Base-by-base conservation (phyloP, 1,140 invertebrate species). In the Nixonia krombeini region DNA sequence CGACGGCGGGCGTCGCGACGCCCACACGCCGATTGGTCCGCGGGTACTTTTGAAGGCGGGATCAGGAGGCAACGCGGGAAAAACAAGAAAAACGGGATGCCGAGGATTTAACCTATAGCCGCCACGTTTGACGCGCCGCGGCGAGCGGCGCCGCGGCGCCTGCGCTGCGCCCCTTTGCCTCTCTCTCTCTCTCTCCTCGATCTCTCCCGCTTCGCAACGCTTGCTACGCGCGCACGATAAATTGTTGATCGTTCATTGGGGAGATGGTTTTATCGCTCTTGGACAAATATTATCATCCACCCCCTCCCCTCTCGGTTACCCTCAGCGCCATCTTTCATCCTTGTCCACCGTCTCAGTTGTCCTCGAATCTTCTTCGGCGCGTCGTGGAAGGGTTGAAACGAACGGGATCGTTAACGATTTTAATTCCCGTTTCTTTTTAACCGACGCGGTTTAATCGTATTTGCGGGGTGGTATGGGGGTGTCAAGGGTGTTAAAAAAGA, bases 31-130 rank as follows among this genome's bases (percentile, higher is more conserved):
- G 81, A 85, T 83, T 85, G 83, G 83, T 84, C 78, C 72, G 63
- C 51, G 47, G 67, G 68, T 76, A 83, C 77, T 84, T 83, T 82
- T 82, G 83, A 85, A 85, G 83, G 84, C 83, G 84, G 84, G 83
- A 85, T 84, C 83, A 85, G 83, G 82, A 83, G 80, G 78, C 83
- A 81, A 75, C 74, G 70, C 69, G 78, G 76, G 77, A 83, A 82
- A 81, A 83, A 83, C 76, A 76, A 82, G 74, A 82, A 83, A 83
- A 83, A 81, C 73, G 66, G 59, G 61, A 59, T 78, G 72, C 67
- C 76, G 75, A 82, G 82, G 82, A 84, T 85, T 85, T 84, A 85
- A 84, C 83, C 82, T 85, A 85, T 85, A 85, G 82, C 78, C 67
- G 73, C 74, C 74, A 84, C 78, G 82, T 85, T 85, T 85, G 83